Evolutionary conservation across 2,797 vertebrate genomes (phyloP), one percentile per base, ranked within the genome.

Genomic region (Sebastes taczanowskii): DNA sequence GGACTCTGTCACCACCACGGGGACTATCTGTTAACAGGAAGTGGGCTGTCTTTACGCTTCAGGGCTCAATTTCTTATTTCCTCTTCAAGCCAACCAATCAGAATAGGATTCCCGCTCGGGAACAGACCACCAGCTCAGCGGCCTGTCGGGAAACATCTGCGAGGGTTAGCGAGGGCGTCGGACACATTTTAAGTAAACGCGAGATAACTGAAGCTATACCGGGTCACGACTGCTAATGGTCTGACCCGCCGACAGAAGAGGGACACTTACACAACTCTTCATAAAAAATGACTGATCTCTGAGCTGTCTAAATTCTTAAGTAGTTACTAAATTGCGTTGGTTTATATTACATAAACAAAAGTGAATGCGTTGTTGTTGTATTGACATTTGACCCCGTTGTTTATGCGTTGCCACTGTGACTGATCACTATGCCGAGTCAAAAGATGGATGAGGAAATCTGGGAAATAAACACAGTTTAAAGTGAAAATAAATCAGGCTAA

Each of bases 21-120:
- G 81, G 87, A 86, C 75, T 66, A 70, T 85, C 34, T 80, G 69
- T 46, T 64, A 74, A 89, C 84, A 91, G 90, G 91, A 90, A 86
- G 81, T 77, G 71, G 68, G 61, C 38, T 23, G 53, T 32, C 65
- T 78, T 77, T 52, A 64, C 3, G 73, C 86, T 80, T 77, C 68
- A 23, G 74, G 79, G 65, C 60, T 62, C 29, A 16, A 83, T 78
- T 91, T 84, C 49, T 72, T 69, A 82, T 42, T 91, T 90, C 85
- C 82, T 86, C 52, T 72, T 49, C 0, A 23, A 20, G 11, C 7
- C 18, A 6, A 42, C 78, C 86, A 87, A 82, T 87, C 70, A 77
- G 56, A 84, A 5, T 0, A n/a, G 42, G 49, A 73, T 63, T 68
- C 25, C 46, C 35, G 64, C 58, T 38, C 58, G 2, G 59, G 78